These are phyloP conservation scores for Pycnomerus fuliginosus DNA, from an alignment of 2,888 invertebrate genomes.

Conservation along the genomic window DNA sequence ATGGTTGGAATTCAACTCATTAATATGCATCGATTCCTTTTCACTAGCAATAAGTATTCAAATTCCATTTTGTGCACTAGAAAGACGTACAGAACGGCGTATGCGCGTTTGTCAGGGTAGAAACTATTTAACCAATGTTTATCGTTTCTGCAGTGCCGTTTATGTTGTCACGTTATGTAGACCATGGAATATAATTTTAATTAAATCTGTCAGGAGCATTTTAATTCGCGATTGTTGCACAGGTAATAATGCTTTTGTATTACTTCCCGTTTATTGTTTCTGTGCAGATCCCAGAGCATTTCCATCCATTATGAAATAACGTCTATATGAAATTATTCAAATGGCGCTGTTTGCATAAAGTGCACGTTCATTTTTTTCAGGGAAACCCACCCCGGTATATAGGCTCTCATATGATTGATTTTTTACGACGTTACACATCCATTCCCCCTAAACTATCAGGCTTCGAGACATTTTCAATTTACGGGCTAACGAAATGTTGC, in stretches of 20 bases:
- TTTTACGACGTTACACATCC: slow-evolving; percentile 18
- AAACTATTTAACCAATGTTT: too few relatives aligned
- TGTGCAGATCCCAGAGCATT: slow-evolving; percentile 16
- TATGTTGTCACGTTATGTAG: too few relatives aligned
- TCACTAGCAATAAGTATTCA: too few relatives aligned
- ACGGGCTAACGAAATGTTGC: slow-evolving; percentile 15
- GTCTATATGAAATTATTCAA: slow-evolving; percentile 19
- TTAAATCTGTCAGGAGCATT: slow-evolving; percentile 16
- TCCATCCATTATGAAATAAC: slow-evolving; percentile 15
- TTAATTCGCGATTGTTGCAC: slow-evolving; percentile 12
- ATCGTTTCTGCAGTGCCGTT: too few relatives aligned
- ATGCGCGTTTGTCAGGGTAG: too few relatives aligned
- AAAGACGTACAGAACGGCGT: too few relatives aligned
- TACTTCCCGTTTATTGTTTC: slow-evolving; percentile 21
- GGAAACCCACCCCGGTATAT: too few relatives aligned
- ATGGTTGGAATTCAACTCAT: too few relatives aligned
- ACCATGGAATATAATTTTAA: slow-evolving; percentile 14
- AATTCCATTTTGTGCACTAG: too few relatives aligned
- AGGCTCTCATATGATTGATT: slow-evolving; percentile 14
- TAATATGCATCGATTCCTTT: too few relatives aligned
- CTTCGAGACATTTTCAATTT: slow-evolving; percentile 19
- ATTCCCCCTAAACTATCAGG: slow-evolving; percentile 9
- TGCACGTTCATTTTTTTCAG: too few relatives aligned
- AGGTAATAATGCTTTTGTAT: slow-evolving; percentile 15
- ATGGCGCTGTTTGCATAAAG: slow-evolving; percentile 8